Percentiles rank a stretch among this genome's conserved stretches.
Evolutionary conservation across 2,797 vertebrate species (phyloP).

Genomic region (Coregonus suidteri): DNA sequence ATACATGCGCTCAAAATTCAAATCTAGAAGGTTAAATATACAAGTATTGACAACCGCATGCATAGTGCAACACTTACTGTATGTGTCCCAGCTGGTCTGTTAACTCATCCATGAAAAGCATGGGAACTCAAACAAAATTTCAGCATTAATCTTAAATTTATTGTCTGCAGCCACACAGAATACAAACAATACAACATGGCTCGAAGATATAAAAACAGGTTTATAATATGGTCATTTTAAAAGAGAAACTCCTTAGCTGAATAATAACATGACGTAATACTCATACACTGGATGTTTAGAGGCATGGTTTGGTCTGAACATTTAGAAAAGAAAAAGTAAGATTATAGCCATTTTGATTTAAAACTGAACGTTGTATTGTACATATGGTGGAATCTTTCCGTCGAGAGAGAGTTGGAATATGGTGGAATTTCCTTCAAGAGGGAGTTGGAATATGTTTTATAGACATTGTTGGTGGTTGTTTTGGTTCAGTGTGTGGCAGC

Average conservation of each 20-base stretch:
- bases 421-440: no score
- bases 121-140: background rate
- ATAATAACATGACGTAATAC: background rate
- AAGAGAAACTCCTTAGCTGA: background rate
- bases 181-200: constrained; percentile 18
- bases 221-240: constrained; percentile 24
- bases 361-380: background rate
- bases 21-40: no score
- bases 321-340: constrained; percentile 20
- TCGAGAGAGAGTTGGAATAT: no score
- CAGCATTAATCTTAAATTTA: constrained; percentile 43
- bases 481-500: background rate
- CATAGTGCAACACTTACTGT: background rate
- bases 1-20: no score
- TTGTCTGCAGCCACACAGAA: constrained; percentile 41
- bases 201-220: constrained; percentile 18
- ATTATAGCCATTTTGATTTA: background rate
- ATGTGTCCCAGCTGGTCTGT: background rate
- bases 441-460: background rate
- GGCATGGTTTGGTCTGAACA: constrained; percentile 13
- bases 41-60: background rate
- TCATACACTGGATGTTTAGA: background rate
- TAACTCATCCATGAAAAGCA: background rate
- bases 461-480: background rate
- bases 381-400: background rate